Conservation (phyloP, 2,797 vertebrate species). For the Gymnoscopelus braueri region DNA sequence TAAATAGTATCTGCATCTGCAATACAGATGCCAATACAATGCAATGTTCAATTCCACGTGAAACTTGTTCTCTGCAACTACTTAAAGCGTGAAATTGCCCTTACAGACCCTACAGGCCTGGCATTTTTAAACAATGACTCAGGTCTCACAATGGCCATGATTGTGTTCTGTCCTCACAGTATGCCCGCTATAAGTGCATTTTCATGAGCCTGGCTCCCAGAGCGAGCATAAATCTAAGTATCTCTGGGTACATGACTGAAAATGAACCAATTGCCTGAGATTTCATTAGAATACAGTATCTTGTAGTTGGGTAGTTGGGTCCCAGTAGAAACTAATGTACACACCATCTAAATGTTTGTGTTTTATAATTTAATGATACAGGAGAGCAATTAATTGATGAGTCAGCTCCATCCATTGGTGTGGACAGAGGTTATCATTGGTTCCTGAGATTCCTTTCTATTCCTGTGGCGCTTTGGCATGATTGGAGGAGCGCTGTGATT, state of each 20-base stretch:
- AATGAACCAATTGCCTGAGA: neutral
- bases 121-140: constrained; percentile 7
- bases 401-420: constrained; percentile 62
- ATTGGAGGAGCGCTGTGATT: constrained; percentile 69
- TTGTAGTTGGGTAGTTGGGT: neutral
- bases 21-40: no score
- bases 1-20: no score
- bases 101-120: constrained; percentile 21
- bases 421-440: constrained; percentile 40
- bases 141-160: constrained; percentile 20
- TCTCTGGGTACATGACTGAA: no score
- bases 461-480: constrained; percentile 77
- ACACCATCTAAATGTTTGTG: constrained; percentile 41
- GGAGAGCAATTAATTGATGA: neutral
- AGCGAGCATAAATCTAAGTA: neutral
- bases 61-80: neutral
- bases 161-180: constrained; percentile 14
- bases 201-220: neutral
- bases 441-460: constrained; percentile 63
- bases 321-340: constrained; percentile 29
- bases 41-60: neutral
- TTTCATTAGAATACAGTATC: neutral
- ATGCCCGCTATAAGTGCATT: neutral
- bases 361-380: constrained; percentile 20
- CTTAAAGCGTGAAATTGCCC: constrained; percentile 9